Conservation (phyloP, 2,797 vertebrate genomes). For the Gallinago nigripennis region DNA sequence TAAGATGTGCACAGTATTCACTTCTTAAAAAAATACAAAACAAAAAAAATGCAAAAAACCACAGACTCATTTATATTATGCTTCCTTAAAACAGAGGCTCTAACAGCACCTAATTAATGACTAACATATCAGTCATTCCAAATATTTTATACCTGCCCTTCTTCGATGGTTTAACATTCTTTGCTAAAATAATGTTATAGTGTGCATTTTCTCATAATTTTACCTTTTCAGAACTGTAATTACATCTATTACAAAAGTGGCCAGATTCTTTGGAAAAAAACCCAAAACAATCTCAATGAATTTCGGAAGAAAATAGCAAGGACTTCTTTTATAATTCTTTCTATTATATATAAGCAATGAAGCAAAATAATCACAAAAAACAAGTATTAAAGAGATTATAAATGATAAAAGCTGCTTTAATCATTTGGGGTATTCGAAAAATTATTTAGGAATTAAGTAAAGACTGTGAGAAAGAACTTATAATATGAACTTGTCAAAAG, state of each 20-base stretch:
- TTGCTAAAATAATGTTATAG: conserved; percentile 19
- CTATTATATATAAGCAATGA: conserved; percentile 40
- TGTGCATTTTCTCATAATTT: conserved; percentile 29
- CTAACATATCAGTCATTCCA: background rate
- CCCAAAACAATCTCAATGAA: conserved; percentile 9
- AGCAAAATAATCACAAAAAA: conserved; percentile 52
- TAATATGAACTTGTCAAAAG: conserved; percentile 50
- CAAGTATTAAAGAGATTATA: conserved; percentile 43
- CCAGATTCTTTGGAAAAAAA: conserved; percentile 33
- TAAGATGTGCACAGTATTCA: background rate
- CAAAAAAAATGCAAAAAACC: background rate
- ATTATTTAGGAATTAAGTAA: conserved; percentile 46
- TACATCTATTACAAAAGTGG: conserved; percentile 30
- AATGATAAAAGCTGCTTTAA: conserved; percentile 47
- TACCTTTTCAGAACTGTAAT: conserved; percentile 40
- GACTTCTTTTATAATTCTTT: conserved; percentile 38
- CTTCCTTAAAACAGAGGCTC: background rate
- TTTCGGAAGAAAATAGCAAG: conserved; percentile 17
- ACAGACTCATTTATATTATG: background rate
- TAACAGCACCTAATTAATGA: background rate
- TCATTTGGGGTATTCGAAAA: conserved; percentile 50
- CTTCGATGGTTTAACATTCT: background rate
- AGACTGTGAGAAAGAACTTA: conserved; percentile 28
- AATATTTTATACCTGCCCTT: background rate
- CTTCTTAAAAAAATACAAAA: background rate